Evolutionary conservation across 1,140 invertebrate genomes (phyloP).

Genomic region (Archivesica marissinica): DNA sequence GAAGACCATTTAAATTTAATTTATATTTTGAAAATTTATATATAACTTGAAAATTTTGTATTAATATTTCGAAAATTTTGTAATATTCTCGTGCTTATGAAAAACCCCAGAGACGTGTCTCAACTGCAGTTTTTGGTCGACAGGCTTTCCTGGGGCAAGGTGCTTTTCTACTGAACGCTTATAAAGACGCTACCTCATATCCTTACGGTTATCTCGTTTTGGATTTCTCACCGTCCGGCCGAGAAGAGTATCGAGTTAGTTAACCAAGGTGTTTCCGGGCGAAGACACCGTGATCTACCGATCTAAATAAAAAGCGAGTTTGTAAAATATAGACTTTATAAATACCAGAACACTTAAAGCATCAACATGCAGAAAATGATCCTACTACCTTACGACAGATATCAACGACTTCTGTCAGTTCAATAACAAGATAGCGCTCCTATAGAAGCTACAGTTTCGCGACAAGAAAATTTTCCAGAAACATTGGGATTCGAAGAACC

Average conservation of each 20-base stretch:
- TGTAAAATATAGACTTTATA: no score
- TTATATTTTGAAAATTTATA: no score
- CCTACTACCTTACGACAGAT: conserved; percentile 13
- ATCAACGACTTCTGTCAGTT: conserved; percentile 2
- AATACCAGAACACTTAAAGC: no score
- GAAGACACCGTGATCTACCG: conserved; percentile 19
- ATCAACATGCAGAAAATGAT: conserved; percentile 35
- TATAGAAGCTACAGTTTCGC: no score
- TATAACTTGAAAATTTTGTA: no score
- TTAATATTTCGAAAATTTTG: not conserved
- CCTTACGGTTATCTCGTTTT: conserved; percentile 42
- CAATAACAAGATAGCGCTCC: no score
- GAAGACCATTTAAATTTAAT: no score
- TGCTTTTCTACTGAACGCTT: not conserved
- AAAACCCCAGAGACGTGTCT: conserved; percentile 35
- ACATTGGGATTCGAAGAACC: no score
- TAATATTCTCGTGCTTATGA: conserved; percentile 8
- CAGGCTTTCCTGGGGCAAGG: conserved; percentile 15
- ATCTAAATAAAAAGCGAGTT: conserved; percentile 8
- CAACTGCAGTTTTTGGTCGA: conserved; percentile 17
- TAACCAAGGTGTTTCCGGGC: no score
- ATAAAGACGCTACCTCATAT: no score
- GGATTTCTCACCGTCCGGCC: not conserved
- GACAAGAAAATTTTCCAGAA: no score
- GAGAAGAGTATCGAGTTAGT: no score